Evolutionary conservation across 2,113 vertebrate genomes (phyloP), one percentile per base, ranked within the genome.

Genomic region (Cyanoliseus patagonus): DNA sequence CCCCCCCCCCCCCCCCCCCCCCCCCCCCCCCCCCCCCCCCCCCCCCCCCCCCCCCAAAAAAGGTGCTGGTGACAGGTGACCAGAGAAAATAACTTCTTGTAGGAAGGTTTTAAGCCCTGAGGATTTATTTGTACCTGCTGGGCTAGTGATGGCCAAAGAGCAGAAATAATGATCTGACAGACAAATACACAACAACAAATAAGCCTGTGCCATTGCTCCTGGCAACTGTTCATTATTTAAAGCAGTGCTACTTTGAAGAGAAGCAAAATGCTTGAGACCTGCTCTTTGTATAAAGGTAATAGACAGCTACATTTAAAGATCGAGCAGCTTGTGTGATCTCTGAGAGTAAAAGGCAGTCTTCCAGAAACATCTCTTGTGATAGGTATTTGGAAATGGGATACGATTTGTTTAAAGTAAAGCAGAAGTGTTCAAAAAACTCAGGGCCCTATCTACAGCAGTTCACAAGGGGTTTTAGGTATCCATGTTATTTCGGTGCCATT

Each of bases 201-300:
- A 94, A 90, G 30, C 55, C 73, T 72, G 16, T 88, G 57, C 47
- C 55, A 88, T 81, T 97, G 83, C 90, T 95, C 33, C 55, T 94
- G 88, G 92, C 90, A 93, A 63, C 68, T 68, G 12, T 90, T 93
- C 76, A 83, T 93, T 97, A 96, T 88, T 94, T 93, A 95, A 96
- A 96, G 81, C 55, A 93, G 25, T 61, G 42, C 3, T 59, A 3
- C 42, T 93, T 42, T 55, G 81, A 91, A 88, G 28, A 67, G 33
- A 86, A 73, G 30, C 13, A 77, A 82, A 94, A 81, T 68, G 11
- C 33, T 82, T 35, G 23, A 95, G 80, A 93, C 11, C 16, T 83
- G 27, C 4, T 95, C 46, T 86, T 80, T 76, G 10, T 75, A 31
- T 47, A 78, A 78, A 92, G 13, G 51, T 44, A 75, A 78, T 17